Percentiles rank a stretch among this genome's conserved stretches.
Evolutionary conservation across 2,113 vertebrate species (phyloP).

Genomic region (Halcyon senegalensis): DNA sequence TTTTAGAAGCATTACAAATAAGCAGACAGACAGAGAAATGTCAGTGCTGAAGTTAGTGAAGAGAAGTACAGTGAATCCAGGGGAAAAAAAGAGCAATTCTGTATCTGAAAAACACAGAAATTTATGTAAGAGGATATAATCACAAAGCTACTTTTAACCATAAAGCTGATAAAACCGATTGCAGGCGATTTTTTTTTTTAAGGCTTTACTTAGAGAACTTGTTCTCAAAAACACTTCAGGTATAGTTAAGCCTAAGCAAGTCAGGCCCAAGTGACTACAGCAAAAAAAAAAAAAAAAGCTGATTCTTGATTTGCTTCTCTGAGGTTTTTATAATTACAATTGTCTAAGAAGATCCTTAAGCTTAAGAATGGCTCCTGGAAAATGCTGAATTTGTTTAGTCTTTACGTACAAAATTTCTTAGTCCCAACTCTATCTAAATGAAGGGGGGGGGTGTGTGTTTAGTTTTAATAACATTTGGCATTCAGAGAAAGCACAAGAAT

Average conservation of each 20-base stretch:
- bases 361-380: background rate
- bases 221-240: background rate
- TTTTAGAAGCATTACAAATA: background rate
- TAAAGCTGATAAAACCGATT: background rate
- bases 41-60: accelerated
- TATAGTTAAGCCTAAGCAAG: background rate
- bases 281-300: background rate
- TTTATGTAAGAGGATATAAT: background rate
- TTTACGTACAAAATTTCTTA: background rate
- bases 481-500: background rate
- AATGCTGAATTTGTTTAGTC: background rate
- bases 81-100: background rate
- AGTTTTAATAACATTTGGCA: background rate
- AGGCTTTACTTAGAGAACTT: background rate
- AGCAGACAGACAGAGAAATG: background rate
- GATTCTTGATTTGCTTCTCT: background rate
- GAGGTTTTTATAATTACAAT: background rate
- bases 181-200: background rate
- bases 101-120: background rate
- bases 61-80: background rate
- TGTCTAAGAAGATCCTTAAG: background rate
- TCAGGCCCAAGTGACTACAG: background rate
- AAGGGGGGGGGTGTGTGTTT: accelerated
- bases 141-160: background rate
- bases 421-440: background rate